Base-by-base conservation (phyloP, 2,113 vertebrate species). In the Galeopterus variegatus region DNA sequence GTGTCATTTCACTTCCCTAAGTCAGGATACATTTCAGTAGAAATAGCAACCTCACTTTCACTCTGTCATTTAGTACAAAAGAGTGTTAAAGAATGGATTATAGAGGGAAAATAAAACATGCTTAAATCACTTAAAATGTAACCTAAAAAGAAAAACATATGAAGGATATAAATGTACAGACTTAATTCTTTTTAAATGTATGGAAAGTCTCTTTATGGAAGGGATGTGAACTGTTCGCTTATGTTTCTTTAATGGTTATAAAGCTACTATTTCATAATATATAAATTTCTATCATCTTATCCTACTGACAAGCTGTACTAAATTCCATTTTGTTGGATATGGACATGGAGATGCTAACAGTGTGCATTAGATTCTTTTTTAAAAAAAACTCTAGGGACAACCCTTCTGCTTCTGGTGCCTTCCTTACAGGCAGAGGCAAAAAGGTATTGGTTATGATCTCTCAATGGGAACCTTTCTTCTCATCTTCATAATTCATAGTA, bases 91-190 rank as follows among this genome's bases (percentile, higher is more conserved):
- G 67, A 97, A 92, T 54, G 82, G 90, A 93, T 4, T 76, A 92
- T 88, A 95, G 94, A 84, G 50, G 70, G 45, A 93, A 93, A 96
- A 93, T 62, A 98, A 97, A 98, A 86, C 69, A 97, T 69, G 77
- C 72, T 26, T 56, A 79, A 56, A 75, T 52, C 75, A 24, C 13
- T 90, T 80, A 82, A 97, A 96, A 95, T 67, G 69, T 87, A 98
- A 98, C 98, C 96, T 93, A 95, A 97, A 45, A 73, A 18, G 62
- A 69, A 88, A 94, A 97, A 85, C 82, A 86, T 94, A 86, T 4
- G 67, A 94, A 85, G 31, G 54, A 95, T 94, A 97, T 92, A 97
- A 98, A 89, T 88, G 79, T 24, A 95, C 65, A 98, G 82, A 97
- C 48, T n/a, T 45, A 50, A 77, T 77, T 97, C 58, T 95, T 64